Evolutionary conservation across 1,140 invertebrate genomes (phyloP), one percentile per base, ranked within the genome.

Genomic region (Aphelenchoides avenae): DNA sequence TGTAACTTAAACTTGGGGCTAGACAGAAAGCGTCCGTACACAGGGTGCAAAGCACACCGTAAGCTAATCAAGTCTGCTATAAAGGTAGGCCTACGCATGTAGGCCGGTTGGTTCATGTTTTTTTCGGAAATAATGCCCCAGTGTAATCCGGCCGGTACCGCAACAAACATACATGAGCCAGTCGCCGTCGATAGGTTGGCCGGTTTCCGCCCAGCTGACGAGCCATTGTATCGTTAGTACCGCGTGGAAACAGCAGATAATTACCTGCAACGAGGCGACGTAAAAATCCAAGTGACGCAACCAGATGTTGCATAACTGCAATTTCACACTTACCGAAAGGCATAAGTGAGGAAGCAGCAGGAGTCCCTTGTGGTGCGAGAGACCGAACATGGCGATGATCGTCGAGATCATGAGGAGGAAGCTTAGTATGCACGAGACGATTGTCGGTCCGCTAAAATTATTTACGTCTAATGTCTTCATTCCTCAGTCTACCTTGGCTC

Each of bases 351-450:
- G 57, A 7, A 60, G 18, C 15, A 60, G 29, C 22, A 60, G 11
- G 18, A 43, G 0, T n/a, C 55, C 33, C 11, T 46, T 43, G 18
- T 27, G 61, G 22, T 22, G 48, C 2, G 39, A n/a, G 1, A 60
- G 6, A 29, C 56, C 42, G 48, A 60, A 60, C 57, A 60, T 60
- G 27, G 60, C 57, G 33, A 60, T 30, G 42, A 57, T 57, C 15
- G 53, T 29, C 34, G 55, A 44, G 26, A 46, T 13, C 18, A 61
- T 34, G 22, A 59, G 24, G 20, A 18, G 31, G 24, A 57, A 57
- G 20, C 55, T 61, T 22, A 57, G 55, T 15, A 30, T 31, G n/a
- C 55, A 57, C 7, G 63, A 39, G 31, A 62, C 26, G 4, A 57
- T 39, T 18, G 63, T n/a, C 30, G 15, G 18, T 15, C 26, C 40